A percentile compares a stretch with the other conserved stretches of the same genome.
These are phyloP conservation scores for Drosophila bipectinata DNA, from an alignment of 1,140 invertebrate species.

Conservation along the genomic window DNA sequence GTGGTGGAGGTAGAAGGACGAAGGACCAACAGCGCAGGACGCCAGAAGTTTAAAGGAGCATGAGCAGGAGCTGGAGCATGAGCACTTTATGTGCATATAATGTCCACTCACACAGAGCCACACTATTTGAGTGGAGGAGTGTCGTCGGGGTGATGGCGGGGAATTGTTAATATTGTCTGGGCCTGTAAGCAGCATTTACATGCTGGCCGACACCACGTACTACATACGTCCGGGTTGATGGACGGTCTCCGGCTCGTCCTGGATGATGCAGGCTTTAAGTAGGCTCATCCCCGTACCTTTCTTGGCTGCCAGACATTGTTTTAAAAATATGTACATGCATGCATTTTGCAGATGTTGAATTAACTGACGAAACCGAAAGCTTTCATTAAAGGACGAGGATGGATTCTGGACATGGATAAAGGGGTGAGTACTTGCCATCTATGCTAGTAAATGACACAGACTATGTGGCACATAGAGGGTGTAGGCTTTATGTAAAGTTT, in stretches of 20 bases:
- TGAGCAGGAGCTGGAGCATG: conserved; percentile 28
- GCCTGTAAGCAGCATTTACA: conserved; percentile 74
- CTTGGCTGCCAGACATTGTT: conserved; percentile 26
- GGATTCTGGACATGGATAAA: neutral
- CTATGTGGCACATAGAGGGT: conserved; percentile 4
- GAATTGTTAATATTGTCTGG: conserved; percentile 73
- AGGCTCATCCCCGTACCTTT: conserved; percentile 18
- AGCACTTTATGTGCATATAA: conserved; percentile 60
- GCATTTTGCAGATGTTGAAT: conserved; percentile 48
- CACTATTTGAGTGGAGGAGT: conserved; percentile 17
- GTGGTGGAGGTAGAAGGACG: conserved; percentile 6
- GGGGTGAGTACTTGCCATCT: conserved; percentile 29
- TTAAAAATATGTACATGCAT: conserved; percentile 48
- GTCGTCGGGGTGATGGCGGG: conserved; percentile 51
- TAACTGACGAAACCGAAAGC: conserved; percentile 35
- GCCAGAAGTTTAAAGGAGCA: conserved; percentile 9
- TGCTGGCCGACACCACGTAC: conserved; percentile 63
- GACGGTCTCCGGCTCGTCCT: conserved; percentile 17
- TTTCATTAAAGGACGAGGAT: conserved; percentile 36
- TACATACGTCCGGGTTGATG: conserved; percentile 47
- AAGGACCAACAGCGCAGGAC: conserved; percentile 18
- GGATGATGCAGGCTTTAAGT: conserved; percentile 45
- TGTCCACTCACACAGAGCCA: conserved; percentile 24
- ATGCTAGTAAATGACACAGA: neutral
- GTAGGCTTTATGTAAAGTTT: conserved; percentile 2